Evolutionary conservation across 2,797 vertebrate genomes (phyloP).

Genomic region (Acanthurus lineatus): DNA sequence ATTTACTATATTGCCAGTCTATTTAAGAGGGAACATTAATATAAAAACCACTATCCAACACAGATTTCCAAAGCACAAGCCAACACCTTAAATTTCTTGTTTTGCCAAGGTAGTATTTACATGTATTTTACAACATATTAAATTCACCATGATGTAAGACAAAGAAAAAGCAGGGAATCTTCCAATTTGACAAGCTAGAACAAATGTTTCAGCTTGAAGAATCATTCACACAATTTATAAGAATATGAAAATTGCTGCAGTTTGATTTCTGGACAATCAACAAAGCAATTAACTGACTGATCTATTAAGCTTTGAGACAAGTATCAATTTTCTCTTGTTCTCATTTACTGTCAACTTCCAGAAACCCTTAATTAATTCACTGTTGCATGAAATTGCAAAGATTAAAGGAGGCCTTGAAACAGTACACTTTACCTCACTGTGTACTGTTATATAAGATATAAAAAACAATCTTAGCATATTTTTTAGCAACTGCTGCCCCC

Average conservation of each 20-base stretch:
- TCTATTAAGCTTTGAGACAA: not conserved
- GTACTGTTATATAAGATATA: not conserved
- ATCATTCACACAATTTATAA: not conserved
- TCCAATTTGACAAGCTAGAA: not conserved
- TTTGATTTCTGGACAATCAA: not conserved
- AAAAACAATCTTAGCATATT: not conserved
- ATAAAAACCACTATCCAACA: not conserved
- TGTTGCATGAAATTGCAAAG: not conserved
- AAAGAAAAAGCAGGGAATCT: not conserved
- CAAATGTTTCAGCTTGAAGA: too few species aligned
- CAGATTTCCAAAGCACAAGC: not conserved
- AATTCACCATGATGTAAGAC: not conserved
- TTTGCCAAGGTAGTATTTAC: not conserved
- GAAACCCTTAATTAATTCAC: not conserved
- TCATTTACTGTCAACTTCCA: not conserved
- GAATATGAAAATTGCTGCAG: not conserved
- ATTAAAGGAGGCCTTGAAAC: not conserved
- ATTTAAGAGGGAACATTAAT: not conserved
- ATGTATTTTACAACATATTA: not conserved
- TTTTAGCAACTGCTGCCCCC: slow-evolving; percentile 45
- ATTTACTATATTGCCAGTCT: not conserved
- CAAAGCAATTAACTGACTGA: not conserved
- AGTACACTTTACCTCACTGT: not conserved
- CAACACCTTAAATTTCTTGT: not conserved
- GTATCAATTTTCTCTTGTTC: not conserved